phyloP scores from a whole-genome alignment of 2,797 vertebrate genomes.

The Pipistrellus nathusii region DNA sequence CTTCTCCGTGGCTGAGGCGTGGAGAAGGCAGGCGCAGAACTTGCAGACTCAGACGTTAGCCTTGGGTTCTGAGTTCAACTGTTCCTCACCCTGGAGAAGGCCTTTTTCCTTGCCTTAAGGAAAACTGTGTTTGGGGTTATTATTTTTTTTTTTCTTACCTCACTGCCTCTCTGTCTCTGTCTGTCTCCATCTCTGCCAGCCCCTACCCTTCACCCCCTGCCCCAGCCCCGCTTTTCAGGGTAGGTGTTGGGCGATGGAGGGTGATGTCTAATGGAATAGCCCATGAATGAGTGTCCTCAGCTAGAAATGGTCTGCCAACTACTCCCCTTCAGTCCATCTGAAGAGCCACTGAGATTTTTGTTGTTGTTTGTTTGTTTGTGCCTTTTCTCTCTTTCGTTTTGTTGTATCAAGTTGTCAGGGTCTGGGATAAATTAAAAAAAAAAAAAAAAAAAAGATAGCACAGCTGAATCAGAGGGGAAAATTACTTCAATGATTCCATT shows the following conservation, averaged over 20 bases:
- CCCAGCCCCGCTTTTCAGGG: background rate
- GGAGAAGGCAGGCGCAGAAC: background rate
- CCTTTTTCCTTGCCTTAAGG: background rate
- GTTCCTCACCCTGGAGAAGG: background rate
- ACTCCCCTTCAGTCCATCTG: background rate
- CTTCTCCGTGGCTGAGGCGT: background rate
- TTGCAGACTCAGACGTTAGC: background rate
- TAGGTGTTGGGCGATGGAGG: too few relatives aligned
- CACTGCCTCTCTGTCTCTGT: background rate
- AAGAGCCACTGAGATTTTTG: background rate
- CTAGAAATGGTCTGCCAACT: background rate
- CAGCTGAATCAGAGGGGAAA: background rate
- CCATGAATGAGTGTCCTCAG: background rate
- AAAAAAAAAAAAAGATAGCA: background rate
- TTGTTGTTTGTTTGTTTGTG: background rate
- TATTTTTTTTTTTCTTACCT: background rate
- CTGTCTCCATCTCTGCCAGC: background rate
- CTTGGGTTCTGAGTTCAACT: background rate
- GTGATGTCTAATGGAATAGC: background rate
- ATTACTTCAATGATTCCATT: background rate
- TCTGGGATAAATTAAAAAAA: background rate
- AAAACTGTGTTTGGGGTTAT: background rate
- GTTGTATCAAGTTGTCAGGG: background rate
- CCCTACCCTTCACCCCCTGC: rapidly evolving
- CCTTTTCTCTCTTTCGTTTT: background rate